Percentiles rank a stretch among this genome's conserved stretches.
Conservation (phyloP, 1,140 invertebrate species). For the Drosophila aff. region DNA sequence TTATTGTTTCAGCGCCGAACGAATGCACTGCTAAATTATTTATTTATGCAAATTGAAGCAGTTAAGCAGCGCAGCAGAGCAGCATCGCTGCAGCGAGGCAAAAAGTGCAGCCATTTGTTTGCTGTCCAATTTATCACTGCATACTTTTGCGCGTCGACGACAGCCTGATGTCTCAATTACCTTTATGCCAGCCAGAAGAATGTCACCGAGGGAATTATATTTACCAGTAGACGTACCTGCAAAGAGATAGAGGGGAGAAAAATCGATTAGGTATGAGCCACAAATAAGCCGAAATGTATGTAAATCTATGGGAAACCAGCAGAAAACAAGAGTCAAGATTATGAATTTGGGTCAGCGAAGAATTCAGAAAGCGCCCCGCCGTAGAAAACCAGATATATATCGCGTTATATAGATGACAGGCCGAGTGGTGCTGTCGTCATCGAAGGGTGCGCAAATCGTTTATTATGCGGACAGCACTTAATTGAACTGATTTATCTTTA, state of each 20-base stretch:
- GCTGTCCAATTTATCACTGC: conserved; percentile 72
- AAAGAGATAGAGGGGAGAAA: conserved; percentile 16
- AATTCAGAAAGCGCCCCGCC: conserved; percentile 17
- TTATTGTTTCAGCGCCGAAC: conserved; percentile 66
- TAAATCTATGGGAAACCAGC: conserved; percentile 48
- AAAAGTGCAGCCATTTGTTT: conserved; percentile 64
- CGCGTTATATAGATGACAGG: conserved; percentile 25
- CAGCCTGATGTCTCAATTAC: conserved; percentile 68
- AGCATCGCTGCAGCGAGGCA: conserved; percentile 19
- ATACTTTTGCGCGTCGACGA: conserved; percentile 66
- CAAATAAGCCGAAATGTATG: conserved; percentile 31
- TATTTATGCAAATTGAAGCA: conserved; percentile 82
- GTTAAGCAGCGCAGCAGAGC: conserved; percentile 61
- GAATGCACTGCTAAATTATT: conserved; percentile 73
- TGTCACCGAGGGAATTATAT: conserved; percentile 25
- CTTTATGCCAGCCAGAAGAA: conserved; percentile 4
- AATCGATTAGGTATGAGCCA: conserved; percentile 34
- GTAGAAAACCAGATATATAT: conserved; percentile 41
- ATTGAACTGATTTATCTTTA: conserved; percentile 71
- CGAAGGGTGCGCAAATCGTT: conserved; percentile 48
- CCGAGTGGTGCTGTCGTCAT: conserved; percentile 43
- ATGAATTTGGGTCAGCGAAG: conserved; percentile 66
- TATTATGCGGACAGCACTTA: conserved; percentile 46
- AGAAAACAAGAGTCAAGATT: conserved; percentile 71
- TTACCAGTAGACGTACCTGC: conserved; percentile 52